phyloP scores from a whole-genome alignment of 2,797 vertebrate species.

The Rhabdophis nuchalis region DNA sequence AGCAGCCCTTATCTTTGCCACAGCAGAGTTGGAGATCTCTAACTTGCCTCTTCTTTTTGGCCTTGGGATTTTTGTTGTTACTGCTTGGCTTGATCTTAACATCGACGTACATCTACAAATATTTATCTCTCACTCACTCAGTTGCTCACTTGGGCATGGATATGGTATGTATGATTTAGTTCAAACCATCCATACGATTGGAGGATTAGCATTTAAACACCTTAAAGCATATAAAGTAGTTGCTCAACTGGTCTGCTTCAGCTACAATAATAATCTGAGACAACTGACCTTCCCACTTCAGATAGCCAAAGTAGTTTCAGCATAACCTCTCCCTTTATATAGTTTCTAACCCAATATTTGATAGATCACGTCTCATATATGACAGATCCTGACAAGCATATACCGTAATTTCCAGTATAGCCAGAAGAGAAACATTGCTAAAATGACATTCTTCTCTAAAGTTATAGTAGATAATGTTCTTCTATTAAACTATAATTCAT shows the following conservation, averaged over 20 bases:
- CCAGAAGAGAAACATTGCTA: background rate
- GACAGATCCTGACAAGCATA: background rate
- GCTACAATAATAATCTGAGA: background rate
- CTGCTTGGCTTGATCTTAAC: slow-evolving; percentile 86
- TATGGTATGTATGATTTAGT: slow-evolving; percentile 71
- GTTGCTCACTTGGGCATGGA: slow-evolving; percentile 61
- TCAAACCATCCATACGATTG: background rate
- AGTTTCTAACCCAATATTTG: background rate
- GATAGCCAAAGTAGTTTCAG: background rate
- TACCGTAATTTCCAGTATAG: background rate
- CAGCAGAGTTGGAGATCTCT: slow-evolving; percentile 72
- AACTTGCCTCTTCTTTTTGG: slow-evolving; percentile 86
- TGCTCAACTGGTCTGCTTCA: background rate
- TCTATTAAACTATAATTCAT: background rate
- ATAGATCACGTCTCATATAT: background rate
- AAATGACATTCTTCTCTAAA: background rate
- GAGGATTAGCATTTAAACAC: background rate
- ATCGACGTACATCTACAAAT: slow-evolving; percentile 89
- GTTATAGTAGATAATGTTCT: background rate
- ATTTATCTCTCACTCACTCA: slow-evolving; percentile 77
- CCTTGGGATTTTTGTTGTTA: slow-evolving; percentile 82
- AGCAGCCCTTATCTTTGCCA: slow-evolving; percentile 61
- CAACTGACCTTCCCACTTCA: background rate
- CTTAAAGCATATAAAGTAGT: background rate
- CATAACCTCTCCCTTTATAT: background rate